A percentile compares a stretch with the other conserved stretches of the same genome.
Evolutionary conservation across 2,888 invertebrate genomes (phyloP).

Genomic region (Calameuta idolon): DNA sequence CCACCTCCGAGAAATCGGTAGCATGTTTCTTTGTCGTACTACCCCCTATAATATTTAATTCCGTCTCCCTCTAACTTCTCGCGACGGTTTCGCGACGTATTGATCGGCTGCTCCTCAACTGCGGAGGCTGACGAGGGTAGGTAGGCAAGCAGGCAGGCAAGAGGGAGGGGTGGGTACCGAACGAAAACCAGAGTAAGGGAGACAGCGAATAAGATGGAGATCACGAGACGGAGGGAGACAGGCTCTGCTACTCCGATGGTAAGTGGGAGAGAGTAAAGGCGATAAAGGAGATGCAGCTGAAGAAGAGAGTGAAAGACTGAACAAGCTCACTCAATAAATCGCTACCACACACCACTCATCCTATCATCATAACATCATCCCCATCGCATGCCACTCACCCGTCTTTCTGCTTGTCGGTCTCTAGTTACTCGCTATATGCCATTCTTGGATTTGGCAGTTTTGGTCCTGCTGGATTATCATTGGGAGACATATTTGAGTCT

Average conservation of each 20-base stretch:
- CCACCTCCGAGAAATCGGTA: constrained; percentile 43
- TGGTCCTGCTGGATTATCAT: no score
- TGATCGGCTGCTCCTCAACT: constrained; percentile 58
- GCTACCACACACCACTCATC: constrained; percentile 40
- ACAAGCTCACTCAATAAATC: constrained; percentile 53
- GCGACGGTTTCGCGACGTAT: constrained; percentile 59
- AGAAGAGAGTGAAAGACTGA: constrained; percentile 26
- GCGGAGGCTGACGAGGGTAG: constrained; percentile 43
- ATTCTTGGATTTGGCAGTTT: constrained; percentile 28
- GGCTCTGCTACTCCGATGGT: background rate
- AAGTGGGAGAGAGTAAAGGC: constrained; percentile 1
- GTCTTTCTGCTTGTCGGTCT: constrained; percentile 42
- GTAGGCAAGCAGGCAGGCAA: constrained; percentile 15
- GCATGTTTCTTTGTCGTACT: constrained; percentile 15
- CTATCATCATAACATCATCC: constrained; percentile 45
- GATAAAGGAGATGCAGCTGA: constrained; percentile 12
- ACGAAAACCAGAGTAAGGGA: constrained; percentile 19
- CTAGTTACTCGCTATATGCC: constrained; percentile 45
- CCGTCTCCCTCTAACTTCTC: constrained; percentile 30
- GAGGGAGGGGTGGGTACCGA: constrained; percentile 21
- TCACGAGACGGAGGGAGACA: constrained; percentile 13
- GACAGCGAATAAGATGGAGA: constrained; percentile 24
- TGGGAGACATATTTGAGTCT: no score
- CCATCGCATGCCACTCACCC: constrained; percentile 45
- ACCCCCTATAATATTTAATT: constrained; percentile 18